Base-by-base conservation (phyloP, 1,140 invertebrate species). In the Drosophila sucinea region DNA sequence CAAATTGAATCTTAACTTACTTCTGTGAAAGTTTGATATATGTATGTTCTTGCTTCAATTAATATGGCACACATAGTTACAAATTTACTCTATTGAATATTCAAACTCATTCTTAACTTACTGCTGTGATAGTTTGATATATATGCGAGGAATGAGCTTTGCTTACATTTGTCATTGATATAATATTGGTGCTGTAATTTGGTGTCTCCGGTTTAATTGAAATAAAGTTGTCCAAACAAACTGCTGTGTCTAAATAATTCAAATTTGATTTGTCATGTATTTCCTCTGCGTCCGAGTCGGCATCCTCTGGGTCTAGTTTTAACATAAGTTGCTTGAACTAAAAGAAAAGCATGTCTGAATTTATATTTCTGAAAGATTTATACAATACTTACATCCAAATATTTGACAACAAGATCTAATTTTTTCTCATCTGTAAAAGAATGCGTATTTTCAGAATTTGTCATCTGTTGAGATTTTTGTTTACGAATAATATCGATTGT, bases 271-370 rank as follows among this genome's bases (percentile, higher is more conserved):
- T 92, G 8, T 92, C 90, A 2, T 54, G 71, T 8, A 73, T 62
- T 80, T 94, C 95, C 51, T 96, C 96, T 3, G 96, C 96, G 63
- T 92, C 91, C 4, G 91, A 92, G 73, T 97, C 96, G 4, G 94
- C 94, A 84, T 98, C 97, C 70, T 96, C 96, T 1, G 96, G 96
- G 93, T 98, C 97, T 65, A 97, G 95, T 91, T 96, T 96, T 51
- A 97, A 93, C 95, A 98, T 98, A 27, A 97, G 92, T 79, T 97
- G 96, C 89, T 97, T 97, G 87, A 98, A 98, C 95, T 96, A 94
- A 92, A 67, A 73, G 56, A 11, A 4, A 58, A 44, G 67, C 6
- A 29, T 0, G 30, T 56, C 54, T 56, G 4, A 35, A 61, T 44
- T 25, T 62, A 10, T 65, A 33, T 5, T 23, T 1, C 10, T n/a